These are phyloP conservation scores for Serripes groenlandicus DNA, from an alignment of 2,888 invertebrate species.

Conservation along the genomic window DNA sequence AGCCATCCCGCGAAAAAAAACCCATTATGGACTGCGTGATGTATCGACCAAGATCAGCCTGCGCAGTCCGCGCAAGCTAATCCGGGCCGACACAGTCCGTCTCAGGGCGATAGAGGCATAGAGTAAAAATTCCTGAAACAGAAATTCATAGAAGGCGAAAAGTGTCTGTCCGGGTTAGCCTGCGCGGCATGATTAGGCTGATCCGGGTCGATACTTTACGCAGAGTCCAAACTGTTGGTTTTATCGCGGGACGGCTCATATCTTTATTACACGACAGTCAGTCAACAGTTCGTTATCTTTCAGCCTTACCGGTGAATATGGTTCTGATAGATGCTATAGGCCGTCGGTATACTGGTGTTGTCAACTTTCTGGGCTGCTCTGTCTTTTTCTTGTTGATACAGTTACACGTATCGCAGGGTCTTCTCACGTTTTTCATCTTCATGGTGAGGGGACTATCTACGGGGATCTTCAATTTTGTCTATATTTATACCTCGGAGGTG, in stretches of 20 bases:
- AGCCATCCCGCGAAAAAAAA: no score
- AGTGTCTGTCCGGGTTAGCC: neutral
- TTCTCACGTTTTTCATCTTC: constrained; percentile 83
- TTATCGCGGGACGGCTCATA: no score
- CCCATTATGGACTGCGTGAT: no score
- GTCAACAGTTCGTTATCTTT: neutral
- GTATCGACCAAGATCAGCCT: no score
- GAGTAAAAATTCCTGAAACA: no score
- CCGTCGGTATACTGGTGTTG: constrained; percentile 75
- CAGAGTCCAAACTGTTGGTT: no score
- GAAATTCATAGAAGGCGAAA: neutral
- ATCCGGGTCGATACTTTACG: neutral
- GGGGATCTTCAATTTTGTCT: constrained; percentile 83
- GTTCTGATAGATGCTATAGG: constrained; percentile 84
- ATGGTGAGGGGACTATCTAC: constrained; percentile 82
- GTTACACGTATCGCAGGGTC: constrained; percentile 69
- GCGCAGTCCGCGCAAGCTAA: no score
- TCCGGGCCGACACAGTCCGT: no score
- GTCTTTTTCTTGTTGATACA: constrained; percentile 79
- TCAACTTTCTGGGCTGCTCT: constrained; percentile 74
- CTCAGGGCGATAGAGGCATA: no score
- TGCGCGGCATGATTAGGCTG: neutral
- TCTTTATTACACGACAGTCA: no score
- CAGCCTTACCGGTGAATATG: constrained; percentile 85
- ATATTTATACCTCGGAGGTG: constrained; percentile 86